These are phyloP conservation scores for Reinhardtius hippoglossoides DNA, from an alignment of 2,113 vertebrate species.

Conservation along the genomic window DNA sequence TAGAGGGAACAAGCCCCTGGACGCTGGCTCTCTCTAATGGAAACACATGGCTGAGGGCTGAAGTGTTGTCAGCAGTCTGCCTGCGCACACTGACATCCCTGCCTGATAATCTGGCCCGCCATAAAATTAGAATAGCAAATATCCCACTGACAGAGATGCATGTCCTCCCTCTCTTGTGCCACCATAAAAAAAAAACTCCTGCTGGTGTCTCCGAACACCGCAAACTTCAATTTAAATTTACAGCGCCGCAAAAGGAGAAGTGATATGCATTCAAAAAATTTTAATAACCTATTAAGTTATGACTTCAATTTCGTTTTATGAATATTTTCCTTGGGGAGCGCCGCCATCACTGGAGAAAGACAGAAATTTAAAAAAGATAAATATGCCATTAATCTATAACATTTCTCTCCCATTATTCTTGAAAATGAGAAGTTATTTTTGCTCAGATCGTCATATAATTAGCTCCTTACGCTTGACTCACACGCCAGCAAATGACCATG, in stretches of 20 bases:
- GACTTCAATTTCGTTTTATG: slow-evolving; percentile 99
- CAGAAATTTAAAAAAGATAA: slow-evolving; percentile 93
- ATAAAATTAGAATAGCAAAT: slow-evolving; percentile 99
- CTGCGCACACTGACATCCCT: slow-evolving; percentile 89
- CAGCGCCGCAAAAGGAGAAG: slow-evolving; percentile 96
- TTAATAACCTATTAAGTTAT: slow-evolving; percentile 99
- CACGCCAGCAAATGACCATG: slow-evolving; percentile 94
- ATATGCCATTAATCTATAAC: slow-evolving; percentile 99
- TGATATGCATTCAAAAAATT: slow-evolving; percentile 97
- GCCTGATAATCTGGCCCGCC: slow-evolving; percentile 99
- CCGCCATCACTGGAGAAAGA: slow-evolving; percentile 92
- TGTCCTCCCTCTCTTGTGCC: slow-evolving; percentile 97
- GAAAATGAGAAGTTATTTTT: slow-evolving; percentile 97
- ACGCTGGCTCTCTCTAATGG: slow-evolving; percentile 93
- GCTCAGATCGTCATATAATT: slow-evolving; percentile 95
- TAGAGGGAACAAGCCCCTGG: slow-evolving; percentile 93
- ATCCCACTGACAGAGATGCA: slow-evolving; percentile 98
- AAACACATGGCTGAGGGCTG: slow-evolving; percentile 98
- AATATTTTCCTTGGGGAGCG: slow-evolving; percentile 93
- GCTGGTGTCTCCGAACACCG: slow-evolving; percentile 94
- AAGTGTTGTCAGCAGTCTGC: slow-evolving; percentile 96
- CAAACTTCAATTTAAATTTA: slow-evolving; percentile 99
- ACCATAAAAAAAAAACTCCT: slow-evolving; percentile 85
- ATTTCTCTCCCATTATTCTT: slow-evolving; percentile 98
- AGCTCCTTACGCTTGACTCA: slow-evolving; percentile 94